Percentiles rank a stretch among this genome's conserved stretches.
Evolutionary conservation across 2,797 vertebrate species (phyloP).

Genomic region (Myotis planiceps): DNA sequence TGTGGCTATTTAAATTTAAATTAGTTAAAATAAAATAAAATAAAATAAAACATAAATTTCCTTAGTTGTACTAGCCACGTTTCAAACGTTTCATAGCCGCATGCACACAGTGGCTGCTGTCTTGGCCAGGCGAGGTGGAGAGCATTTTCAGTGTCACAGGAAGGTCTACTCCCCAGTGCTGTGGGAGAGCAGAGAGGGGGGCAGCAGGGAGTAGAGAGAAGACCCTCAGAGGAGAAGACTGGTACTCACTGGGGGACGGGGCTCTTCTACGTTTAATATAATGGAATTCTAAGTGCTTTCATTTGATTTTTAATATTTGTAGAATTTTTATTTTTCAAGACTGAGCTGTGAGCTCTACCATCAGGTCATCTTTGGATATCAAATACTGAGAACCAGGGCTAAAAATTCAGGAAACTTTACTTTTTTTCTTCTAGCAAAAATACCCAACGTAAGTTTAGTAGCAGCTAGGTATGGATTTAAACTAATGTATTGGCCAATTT

Average conservation of each 20-base stretch:
- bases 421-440: neutral
- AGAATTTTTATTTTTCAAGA: neutral
- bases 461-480: neutral
- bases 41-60: neutral
- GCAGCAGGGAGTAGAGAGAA: neutral
- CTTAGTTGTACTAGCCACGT: neutral
- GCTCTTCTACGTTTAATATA: neutral
- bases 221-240: neutral
- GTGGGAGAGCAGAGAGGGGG: neutral
- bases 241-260: neutral
- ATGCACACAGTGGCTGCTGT: neutral
- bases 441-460: neutral
- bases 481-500: neutral
- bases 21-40: conserved; percentile 13
- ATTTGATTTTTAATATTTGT: conserved; percentile 27
- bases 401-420: neutral
- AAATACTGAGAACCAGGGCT: neutral
- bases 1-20: conserved; percentile 1
- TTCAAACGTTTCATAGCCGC: neutral
- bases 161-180: neutral
- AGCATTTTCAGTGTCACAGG: neutral
- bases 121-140: neutral
- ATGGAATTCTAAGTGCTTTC: neutral
- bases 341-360: neutral
- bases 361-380: neutral